Evolutionary conservation across 1,140 invertebrate species (phyloP).

Genomic region (Sitodiplosis mosellana): DNA sequence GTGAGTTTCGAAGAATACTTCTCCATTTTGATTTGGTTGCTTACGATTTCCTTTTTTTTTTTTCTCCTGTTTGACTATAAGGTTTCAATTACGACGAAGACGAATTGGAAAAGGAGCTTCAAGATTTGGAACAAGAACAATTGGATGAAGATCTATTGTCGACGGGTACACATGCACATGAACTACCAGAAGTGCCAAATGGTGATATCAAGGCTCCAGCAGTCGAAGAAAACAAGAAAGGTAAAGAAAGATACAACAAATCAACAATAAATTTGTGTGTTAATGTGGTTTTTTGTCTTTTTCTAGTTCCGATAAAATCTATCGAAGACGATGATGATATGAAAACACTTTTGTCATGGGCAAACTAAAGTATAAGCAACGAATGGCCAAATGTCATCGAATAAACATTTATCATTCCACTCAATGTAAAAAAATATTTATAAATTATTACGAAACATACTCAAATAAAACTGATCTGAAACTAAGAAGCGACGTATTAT

Average conservation of each 20-base stretch:
- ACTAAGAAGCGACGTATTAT: too few relatives aligned
- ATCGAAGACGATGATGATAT: conserved; percentile 54
- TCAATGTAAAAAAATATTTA: too few relatives aligned
- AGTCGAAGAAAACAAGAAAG: conserved; percentile 35
- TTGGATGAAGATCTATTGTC: conserved; percentile 59
- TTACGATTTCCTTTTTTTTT: neutral
- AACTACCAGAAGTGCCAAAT: conserved; percentile 47
- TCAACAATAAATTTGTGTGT: conserved; percentile 4
- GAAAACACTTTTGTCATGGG: conserved; percentile 53
- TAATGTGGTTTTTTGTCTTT: too few relatives aligned
- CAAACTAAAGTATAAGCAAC: conserved; percentile 28
- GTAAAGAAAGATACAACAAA: conserved; percentile 11
- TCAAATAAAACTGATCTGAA: too few relatives aligned
- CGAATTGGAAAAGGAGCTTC: conserved; percentile 60
- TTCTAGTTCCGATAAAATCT: conserved; percentile 19
- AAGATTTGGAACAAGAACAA: conserved; percentile 69
- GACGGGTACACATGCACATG: conserved; percentile 38
- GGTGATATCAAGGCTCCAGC: conserved; percentile 34
- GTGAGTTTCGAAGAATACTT: conserved; percentile 6
- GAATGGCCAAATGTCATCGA: too few relatives aligned
- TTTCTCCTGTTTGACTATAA: conserved; percentile 11
- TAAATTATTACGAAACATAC: too few relatives aligned
- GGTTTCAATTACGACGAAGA: conserved; percentile 84
- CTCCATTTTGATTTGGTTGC: neutral
- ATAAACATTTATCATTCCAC: too few relatives aligned